Base-by-base conservation (phyloP, 2,113 vertebrate genomes). In the Cardinalis cardinalis region DNA sequence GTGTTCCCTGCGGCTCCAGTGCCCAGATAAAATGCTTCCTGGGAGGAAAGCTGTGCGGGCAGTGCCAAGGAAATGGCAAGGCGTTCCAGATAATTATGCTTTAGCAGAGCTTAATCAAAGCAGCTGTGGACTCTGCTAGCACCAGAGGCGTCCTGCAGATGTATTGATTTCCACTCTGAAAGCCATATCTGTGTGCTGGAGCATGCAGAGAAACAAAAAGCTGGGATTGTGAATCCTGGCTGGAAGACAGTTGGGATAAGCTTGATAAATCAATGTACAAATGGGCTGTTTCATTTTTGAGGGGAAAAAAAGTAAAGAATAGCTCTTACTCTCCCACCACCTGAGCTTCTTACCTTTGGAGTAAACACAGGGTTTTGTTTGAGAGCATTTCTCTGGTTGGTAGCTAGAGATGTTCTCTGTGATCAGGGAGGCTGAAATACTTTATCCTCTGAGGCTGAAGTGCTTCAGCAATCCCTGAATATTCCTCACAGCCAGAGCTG, bases 51-150 rank as follows among this genome's bases (percentile, higher is more conserved):
- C 78, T 49, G 72, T 4, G 25, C 38, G 61, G 78, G 41, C 40
- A 43, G 26, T 91, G 91, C 90, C 97, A 95, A 85, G 92, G 94
- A 97, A 95, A 90, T 91, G 88, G 95, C 87, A 80, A 90, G 95
- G 93, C 91, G 88, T 96, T 94, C 84, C 92, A 89, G 87, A 78
- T 84, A 93, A 95, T 95, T 96, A 88, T 73, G 80, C 84, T 90
- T 95, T 95, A 92, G 92, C 38, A 48, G 91, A 94, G 87, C 90
- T 95, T 95, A 97, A 97, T 95, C 91, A 96, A 96, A 95, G 94
- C 52, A 81, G 89, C 93, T 32, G 43, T 78, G 93, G 92, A 88
- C 94, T 91, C 75, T 80, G 64, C 44, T 34, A 73, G 68, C 95
- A 95, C 93, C 43, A 2, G 90, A 87, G 93, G 91, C 73, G 16